Percentiles rank a stretch among this genome's conserved stretches.
Evolutionary conservation across 2,113 vertebrate species (phyloP).

Genomic region (Strix aluco): DNA sequence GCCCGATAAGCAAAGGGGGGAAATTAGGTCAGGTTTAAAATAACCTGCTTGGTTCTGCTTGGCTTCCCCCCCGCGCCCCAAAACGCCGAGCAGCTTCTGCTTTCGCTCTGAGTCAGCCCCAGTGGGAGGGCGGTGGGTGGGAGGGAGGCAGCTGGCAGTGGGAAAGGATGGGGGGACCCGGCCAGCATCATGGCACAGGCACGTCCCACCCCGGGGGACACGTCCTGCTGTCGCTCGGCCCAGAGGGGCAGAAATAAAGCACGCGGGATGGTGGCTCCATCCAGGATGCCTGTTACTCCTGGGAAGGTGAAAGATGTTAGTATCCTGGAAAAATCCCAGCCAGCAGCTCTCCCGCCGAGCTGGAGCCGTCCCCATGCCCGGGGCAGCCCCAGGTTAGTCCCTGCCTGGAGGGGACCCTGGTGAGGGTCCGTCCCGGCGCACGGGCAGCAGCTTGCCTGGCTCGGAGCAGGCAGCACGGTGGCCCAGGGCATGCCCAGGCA

Average conservation of each 20-base stretch:
- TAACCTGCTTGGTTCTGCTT: conserved; percentile 76
- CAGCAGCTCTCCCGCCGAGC: neutral
- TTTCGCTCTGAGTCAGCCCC: conserved; percentile 78
- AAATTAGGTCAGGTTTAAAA: conserved; percentile 76
- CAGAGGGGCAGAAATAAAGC: neutral
- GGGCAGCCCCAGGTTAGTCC: neutral
- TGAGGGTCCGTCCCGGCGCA: neutral
- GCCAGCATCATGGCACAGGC: rapidly evolving
- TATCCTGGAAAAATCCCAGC: neutral
- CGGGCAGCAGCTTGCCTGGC: neutral
- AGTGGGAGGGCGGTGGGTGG: neutral
- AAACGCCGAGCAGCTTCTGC: conserved; percentile 72
- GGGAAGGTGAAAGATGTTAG: neutral
- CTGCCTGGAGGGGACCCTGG: neutral
- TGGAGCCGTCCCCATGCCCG: rapidly evolving
- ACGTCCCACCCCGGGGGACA: neutral
- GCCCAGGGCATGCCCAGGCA: neutral
- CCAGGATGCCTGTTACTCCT: neutral
- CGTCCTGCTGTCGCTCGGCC: rapidly evolving
- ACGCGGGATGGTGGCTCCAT: rapidly evolving
- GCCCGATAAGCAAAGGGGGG: neutral
- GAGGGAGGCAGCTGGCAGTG: neutral
- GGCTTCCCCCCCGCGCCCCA: conserved; percentile 53
- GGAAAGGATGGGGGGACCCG: neutral
- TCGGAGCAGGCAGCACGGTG: rapidly evolving